phyloP scores from a whole-genome alignment of 37 sponge, comb jelly and placozoan species.

The Halichondria panicea region DNA sequence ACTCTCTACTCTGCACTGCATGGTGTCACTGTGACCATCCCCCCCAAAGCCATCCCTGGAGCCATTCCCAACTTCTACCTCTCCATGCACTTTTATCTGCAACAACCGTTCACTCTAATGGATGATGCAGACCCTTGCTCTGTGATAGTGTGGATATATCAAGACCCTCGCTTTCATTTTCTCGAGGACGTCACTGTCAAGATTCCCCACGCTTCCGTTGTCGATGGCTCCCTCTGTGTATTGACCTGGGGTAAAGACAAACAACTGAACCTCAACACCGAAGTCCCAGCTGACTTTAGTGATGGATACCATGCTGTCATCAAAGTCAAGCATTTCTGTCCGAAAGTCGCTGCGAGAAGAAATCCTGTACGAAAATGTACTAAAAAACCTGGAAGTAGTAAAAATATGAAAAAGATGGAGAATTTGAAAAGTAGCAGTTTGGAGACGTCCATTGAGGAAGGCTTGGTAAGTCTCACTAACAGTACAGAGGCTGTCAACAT shows the following conservation, averaged over 20 bases:
- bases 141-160: not conserved
- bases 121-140: not conserved
- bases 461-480: not conserved
- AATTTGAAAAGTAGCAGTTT: not conserved
- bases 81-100: not conserved
- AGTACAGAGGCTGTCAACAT: not conserved
- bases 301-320: slow-evolving; percentile 8
- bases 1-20: not conserved
- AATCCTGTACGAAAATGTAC: not conserved
- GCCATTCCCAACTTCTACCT: not conserved
- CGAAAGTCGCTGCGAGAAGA: not conserved
- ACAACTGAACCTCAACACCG: not conserved
- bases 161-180: not conserved
- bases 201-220: not conserved
- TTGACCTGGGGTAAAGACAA: not conserved
- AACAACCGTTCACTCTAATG: not conserved
- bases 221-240: not conserved
- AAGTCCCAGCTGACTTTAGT: not conserved
- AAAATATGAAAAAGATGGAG: not conserved
- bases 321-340: not conserved
- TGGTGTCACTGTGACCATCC: slow-evolving; percentile 3
- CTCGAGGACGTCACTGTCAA: not conserved
- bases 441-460: not conserved
- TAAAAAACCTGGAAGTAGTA: not conserved
- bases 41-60: not conserved